Conservation (phyloP, 1,140 invertebrate genomes). For the Drosophila serrata region DNA sequence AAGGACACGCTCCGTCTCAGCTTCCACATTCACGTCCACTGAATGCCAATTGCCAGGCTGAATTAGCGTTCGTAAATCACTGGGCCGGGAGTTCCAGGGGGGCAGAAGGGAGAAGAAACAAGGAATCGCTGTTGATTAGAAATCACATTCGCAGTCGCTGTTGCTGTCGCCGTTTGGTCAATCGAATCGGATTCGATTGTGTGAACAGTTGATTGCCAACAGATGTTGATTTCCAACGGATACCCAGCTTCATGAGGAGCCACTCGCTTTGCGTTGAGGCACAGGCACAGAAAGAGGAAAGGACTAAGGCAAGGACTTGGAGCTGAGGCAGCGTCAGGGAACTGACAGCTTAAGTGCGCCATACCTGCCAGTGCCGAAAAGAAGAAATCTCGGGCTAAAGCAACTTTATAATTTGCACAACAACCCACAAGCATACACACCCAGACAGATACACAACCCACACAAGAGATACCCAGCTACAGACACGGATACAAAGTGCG, state of each 20-base stretch:
- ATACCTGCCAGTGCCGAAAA: constrained; percentile 2
- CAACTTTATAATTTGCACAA: constrained; percentile 64
- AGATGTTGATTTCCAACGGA: constrained; percentile 33
- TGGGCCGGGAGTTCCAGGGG: not conserved
- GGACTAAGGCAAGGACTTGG: not conserved
- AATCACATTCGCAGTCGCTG: constrained; percentile 26
- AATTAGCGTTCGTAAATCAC: constrained; percentile 51
- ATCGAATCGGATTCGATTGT: constrained; percentile 43
- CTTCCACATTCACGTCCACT: constrained; percentile 5
- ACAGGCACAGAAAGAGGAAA: not conserved
- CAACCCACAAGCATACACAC: constrained; percentile 2
- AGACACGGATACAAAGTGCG: constrained; percentile 12
- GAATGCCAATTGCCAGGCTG: constrained; percentile 31
- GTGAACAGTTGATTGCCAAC: constrained; percentile 43
- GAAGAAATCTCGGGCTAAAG: constrained; percentile 11
- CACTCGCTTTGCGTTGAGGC: constrained; percentile 3
- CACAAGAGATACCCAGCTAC: constrained; percentile 1
- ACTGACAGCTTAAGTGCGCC: constrained; percentile 17
- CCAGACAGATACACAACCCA: not conserved
- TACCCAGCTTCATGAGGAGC: not conserved
- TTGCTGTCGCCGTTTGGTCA: constrained; percentile 25
- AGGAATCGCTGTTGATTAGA: constrained; percentile 27
- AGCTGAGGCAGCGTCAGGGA: not conserved
- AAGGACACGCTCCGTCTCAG: constrained; percentile 9
- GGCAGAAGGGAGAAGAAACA: not conserved